phyloP scores from a whole-genome alignment of 1,140 invertebrate genomes.

The Drosophila kikkawai region DNA sequence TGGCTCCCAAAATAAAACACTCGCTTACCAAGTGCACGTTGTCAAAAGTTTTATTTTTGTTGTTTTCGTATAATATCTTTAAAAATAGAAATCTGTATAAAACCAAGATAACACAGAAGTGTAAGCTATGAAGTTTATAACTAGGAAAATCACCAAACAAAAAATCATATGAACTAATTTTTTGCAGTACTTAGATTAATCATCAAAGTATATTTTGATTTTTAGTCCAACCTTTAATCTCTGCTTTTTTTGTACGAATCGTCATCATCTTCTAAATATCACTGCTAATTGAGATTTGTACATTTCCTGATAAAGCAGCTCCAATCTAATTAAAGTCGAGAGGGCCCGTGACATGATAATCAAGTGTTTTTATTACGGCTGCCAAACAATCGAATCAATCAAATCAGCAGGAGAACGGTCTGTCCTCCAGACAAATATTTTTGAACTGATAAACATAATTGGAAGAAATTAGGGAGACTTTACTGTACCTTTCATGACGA shows the following conservation, averaged over 20 bases:
- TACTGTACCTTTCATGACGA: slow-evolving; percentile 10
- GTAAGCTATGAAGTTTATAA: neutral
- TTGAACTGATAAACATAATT: neutral
- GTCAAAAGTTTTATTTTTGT: neutral
- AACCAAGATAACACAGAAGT: neutral
- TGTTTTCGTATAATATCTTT: neutral
- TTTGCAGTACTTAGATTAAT: neutral
- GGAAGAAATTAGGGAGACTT: neutral
- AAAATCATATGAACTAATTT: neutral
- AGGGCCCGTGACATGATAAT: slow-evolving; percentile 58
- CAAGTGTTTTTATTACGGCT: slow-evolving; percentile 53
- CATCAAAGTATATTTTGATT: neutral
- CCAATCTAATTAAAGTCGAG: slow-evolving; percentile 59
- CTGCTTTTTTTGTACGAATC: neutral
- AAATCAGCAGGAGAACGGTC: slow-evolving; percentile 11
- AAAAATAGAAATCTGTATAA: neutral
- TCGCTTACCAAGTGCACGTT: neutral
- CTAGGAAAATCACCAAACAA: neutral
- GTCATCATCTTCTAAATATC: neutral
- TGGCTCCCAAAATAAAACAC: slow-evolving; percentile 9
- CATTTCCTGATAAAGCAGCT: slow-evolving; percentile 36
- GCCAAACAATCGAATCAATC: slow-evolving; percentile 30
- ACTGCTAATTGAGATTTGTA: slow-evolving; percentile 18
- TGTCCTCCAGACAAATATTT: neutral
- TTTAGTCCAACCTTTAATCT: slow-evolving; percentile 1